Evolutionary conservation across 1,140 invertebrate genomes (phyloP).

Genomic region (Zaprionus lachaisei): DNA sequence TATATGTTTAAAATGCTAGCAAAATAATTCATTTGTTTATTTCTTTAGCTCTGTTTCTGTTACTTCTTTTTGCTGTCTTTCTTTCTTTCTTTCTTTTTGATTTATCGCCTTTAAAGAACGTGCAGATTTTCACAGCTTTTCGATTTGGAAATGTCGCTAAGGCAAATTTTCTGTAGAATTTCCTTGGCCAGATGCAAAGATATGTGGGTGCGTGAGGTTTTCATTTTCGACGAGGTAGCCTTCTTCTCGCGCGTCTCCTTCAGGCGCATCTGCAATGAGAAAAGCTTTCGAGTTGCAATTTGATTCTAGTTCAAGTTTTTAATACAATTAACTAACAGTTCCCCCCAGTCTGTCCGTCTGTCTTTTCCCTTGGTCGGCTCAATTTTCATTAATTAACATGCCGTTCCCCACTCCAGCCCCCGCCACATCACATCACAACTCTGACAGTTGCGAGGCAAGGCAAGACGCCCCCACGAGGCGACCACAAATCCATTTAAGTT

Average conservation of each 20-base stretch:
- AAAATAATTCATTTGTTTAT: constrained; percentile 41
- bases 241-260: constrained; percentile 90
- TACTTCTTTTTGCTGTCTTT: constrained; percentile 21
- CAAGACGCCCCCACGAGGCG: not conserved
- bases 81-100: constrained; percentile 2
- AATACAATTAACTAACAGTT: constrained; percentile 47
- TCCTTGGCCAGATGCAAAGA: constrained; percentile 91
- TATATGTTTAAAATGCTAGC: constrained; percentile 51
- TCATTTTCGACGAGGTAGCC: constrained; percentile 87
- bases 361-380: constrained; percentile 27
- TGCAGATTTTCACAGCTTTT: constrained; percentile 96
- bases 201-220: constrained; percentile 88
- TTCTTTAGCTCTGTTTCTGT: constrained; percentile 6
- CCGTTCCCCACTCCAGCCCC: constrained; percentile 15
- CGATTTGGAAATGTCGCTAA: constrained; percentile 93
- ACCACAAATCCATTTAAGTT: constrained; percentile 72
- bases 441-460: not conserved
- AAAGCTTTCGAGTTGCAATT: not conserved
- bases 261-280: constrained; percentile 87
- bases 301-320: not conserved
- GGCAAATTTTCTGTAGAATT: constrained; percentile 93
- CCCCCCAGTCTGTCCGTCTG: not conserved
- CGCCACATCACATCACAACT: too few relatives aligned
- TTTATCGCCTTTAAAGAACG: constrained; percentile 88
- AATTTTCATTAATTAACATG: constrained; percentile 77